Base-by-base conservation (phyloP, 2,797 vertebrate species). In the Neoniphon sammara region DNA sequence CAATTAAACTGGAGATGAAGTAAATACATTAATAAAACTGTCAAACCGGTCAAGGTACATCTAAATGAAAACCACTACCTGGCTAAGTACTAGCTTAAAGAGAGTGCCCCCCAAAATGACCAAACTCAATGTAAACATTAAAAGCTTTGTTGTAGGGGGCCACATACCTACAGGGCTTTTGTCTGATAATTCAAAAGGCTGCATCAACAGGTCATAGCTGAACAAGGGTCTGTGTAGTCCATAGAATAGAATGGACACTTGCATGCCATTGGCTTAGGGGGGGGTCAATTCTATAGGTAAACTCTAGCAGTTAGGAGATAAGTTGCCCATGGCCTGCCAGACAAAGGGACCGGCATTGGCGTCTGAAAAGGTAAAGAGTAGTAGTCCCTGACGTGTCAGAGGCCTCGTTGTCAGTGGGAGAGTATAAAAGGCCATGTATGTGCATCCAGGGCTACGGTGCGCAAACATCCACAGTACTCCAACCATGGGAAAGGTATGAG, bases 401-500 rank as follows among this genome's bases (percentile, higher is more conserved):
- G 91, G 85, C 87, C 91, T 88, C 85, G 77, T 62, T 57, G 64
- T 84, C 80, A 64, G 69, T 49, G 82, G 78, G 81, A 84, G 77
- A 81, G 89, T 94, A 93, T 94, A 94, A 93, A 94, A 92, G 87
- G 83, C 70, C 80, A 64, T 65, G 70, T 11, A 70, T 69, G 78
- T 65, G 75, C 61, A 70, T 70, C 53, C 47, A 47, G 44, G 25
- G 76, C 61, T 72, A 89, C 72, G 82, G 75, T 85, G 84, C 72
- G 47, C 75, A 77, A 80, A 85, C 85, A 81, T 85, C 85, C 84
- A 81, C 86, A 88, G 79, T 49, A 79, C 85, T 87, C 67, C 82
- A 89, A 86, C 88, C 91, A 94, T 94, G 94, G 93, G 93, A 91
- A 95, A 94, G 94, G 93, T 94, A 94, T 85, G 91, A 87, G 67